Evolutionary conservation across 2,797 vertebrate species (phyloP), one percentile per base, ranked within the genome.

Genomic region (Scarus forsteni): DNA sequence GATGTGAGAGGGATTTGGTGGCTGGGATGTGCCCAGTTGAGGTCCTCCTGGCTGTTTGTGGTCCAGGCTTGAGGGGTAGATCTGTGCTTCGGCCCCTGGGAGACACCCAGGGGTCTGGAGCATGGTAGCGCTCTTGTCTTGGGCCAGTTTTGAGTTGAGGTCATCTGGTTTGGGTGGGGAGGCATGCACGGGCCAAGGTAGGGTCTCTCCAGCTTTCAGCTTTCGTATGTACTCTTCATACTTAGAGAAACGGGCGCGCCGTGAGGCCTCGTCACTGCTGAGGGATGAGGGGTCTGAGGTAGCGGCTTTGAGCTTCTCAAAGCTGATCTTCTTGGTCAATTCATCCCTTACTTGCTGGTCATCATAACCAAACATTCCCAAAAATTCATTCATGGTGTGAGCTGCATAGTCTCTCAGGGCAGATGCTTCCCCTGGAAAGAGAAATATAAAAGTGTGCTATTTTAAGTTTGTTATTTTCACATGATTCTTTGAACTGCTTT

Each of bases 181-280:
- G 85, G 85, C 67, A 18, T 95, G 96, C 65, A 95, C 76, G 60
- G 97, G 95, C 97, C 97, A 98, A 12, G 97, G 95, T 14, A 97
- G 94, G 60, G 96, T 94, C 89, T 99, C 98, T 1, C 97, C 97
- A 0, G 97, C 96, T 86, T 99, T 99, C 66, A 99, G 94, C 82
- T 97, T 98, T 83, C 98, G 97, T 87, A 99, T 99, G 88, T 99
- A 99, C 87, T 99, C 98, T 94, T 99, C 98, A 0, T 99, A 99
- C 88, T 99, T 99, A 89, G 98, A 99, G 94, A 98, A 97, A 60
- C 97, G 96, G 11, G 96, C 97, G 8, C 97, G 94, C 73, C 98
- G 97, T 71, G 95, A 95, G 78, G 95, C 94, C 7, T 99, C 97
- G 60, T 98, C 97, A 0, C 93, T 89, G 45, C 93, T 70, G 10